Evolutionary conservation across 1,140 invertebrate species (phyloP).

Genomic region (Apocrypta bakeri): DNA sequence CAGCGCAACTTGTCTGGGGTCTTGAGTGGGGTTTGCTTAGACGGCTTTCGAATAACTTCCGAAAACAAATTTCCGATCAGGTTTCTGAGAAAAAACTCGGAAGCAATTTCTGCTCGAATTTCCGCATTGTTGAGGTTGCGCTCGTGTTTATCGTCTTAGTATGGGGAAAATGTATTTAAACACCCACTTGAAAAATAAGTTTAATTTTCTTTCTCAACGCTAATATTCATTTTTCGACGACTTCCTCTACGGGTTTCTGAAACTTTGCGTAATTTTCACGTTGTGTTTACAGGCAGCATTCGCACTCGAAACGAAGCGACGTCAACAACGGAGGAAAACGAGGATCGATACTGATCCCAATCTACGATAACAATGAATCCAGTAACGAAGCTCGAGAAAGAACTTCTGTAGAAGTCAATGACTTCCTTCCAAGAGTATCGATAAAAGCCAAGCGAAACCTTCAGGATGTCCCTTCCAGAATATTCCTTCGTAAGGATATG

Average conservation of each 20-base stretch:
- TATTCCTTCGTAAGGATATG: neutral
- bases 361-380: neutral
- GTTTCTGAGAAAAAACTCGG: neutral
- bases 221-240: neutral
- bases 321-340: slow-evolving; percentile 17
- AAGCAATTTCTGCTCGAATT: neutral
- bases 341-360: neutral
- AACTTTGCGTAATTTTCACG: neutral
- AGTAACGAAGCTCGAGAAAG: neutral
- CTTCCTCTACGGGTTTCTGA: neutral
- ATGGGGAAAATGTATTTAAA: neutral
- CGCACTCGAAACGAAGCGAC: neutral
- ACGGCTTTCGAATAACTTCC: neutral
- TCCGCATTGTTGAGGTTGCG: neutral
- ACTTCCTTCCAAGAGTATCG: neutral
- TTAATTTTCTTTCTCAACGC: no score
- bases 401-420: neutral
- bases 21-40: neutral
- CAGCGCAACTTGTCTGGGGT: slow-evolving; percentile 4
- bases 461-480: neutral
- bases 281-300: slow-evolving; percentile 15
- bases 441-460: neutral
- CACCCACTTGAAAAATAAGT: no score
- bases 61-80: neutral
- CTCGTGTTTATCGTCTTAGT: neutral